Conservation (phyloP, 1,140 invertebrate genomes). For the Eriosoma lanigerum region DNA sequence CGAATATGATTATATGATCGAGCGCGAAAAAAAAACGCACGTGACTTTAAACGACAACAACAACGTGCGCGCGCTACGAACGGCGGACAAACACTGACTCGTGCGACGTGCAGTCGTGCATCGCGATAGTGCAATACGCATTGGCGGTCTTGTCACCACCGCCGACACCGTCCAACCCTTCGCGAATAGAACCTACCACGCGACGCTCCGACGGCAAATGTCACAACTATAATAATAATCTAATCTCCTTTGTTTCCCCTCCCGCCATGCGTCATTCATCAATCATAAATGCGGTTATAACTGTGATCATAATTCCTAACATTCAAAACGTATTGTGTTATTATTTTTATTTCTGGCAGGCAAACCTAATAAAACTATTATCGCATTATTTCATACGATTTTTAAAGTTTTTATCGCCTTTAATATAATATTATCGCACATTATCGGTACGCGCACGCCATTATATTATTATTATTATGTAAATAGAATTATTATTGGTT, state of each 20-base stretch:
- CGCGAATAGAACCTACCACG: neutral
- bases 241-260: neutral
- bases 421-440: no score
- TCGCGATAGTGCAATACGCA: neutral
- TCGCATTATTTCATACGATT: no score
- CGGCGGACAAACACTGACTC: constrained; percentile 2
- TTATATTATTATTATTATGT: no score
- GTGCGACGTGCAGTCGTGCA: neutral
- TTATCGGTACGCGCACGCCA: no score
- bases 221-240: neutral
- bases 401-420: no score
- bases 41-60: neutral
- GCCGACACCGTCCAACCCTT: constrained; percentile 11
- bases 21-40: neutral
- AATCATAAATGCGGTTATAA: no score
- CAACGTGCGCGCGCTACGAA: neutral
- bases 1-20: neutral
- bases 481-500: no score
- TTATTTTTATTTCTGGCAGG: no score
- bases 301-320: no score
- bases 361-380: no score
- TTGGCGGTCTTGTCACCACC: constrained; percentile 8
- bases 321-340: no score
- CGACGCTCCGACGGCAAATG: neutral
- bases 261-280: neutral